Conservation (phyloP, 2,113 vertebrate species). For the Fregata magnificens region DNA sequence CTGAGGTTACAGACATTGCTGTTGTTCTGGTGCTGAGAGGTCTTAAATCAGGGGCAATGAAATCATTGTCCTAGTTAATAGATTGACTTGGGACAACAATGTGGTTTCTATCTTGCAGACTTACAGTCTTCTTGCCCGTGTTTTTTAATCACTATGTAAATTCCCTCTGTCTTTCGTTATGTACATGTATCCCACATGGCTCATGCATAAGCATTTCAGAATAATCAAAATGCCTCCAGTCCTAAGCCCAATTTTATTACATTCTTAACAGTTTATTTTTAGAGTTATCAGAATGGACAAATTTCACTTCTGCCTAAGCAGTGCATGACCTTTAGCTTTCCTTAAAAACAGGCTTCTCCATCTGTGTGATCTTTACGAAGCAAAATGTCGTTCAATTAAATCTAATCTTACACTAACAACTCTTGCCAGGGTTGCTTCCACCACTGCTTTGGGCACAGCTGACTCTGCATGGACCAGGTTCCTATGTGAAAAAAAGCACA, state of each 20-base stretch:
- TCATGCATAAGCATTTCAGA: neutral
- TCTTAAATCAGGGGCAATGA: neutral
- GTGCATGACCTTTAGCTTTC: slow-evolving; percentile 36
- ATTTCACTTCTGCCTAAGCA: slow-evolving; percentile 29
- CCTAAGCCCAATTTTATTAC: slow-evolving; percentile 43
- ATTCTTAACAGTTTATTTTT: slow-evolving; percentile 38
- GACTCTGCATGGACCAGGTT: neutral
- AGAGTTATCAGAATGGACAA: slow-evolving; percentile 29
- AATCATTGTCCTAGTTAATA: neutral
- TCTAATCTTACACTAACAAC: neutral
- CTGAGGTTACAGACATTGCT: neutral
- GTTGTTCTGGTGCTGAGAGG: neutral
- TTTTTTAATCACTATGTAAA: neutral
- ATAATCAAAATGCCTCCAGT: neutral
- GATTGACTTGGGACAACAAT: neutral
- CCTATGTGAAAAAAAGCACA: neutral
- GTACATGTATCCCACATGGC: neutral
- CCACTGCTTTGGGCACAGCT: neutral
- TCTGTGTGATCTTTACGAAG: slow-evolving; percentile 1
- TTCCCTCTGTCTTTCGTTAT: neutral
- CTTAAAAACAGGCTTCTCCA: neutral
- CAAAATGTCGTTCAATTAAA: slow-evolving; percentile 35
- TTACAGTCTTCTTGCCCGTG: neutral
- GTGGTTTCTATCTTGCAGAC: neutral
- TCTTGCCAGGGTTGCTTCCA: neutral